These are phyloP conservation scores for Xenentodon cancila DNA, from an alignment of 2,797 vertebrate genomes.

Conservation along the genomic window DNA sequence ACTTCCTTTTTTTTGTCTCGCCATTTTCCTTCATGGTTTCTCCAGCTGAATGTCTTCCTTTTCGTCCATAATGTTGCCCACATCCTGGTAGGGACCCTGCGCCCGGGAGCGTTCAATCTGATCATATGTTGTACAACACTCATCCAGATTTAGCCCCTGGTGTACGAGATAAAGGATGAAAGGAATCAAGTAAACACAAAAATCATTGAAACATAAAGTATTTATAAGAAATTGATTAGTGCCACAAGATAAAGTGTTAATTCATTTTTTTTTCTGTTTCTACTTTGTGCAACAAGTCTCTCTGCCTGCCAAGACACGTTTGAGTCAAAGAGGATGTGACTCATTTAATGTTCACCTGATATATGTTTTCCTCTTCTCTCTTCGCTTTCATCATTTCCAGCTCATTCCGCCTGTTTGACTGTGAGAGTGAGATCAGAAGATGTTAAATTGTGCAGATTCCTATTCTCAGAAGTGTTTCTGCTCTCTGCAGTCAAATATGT, in stretches of 20 bases:
- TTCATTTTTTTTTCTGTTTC: conserved; percentile 1
- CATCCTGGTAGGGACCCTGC: conserved; percentile 86
- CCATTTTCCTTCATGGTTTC: conserved; percentile 74
- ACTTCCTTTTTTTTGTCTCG: neutral
- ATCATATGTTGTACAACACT: conserved; percentile 86
- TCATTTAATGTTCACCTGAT: conserved; percentile 73
- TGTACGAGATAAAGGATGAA: conserved; percentile 12
- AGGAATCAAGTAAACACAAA: conserved; percentile 3
- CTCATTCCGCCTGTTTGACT: conserved; percentile 64
- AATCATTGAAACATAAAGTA: conserved; percentile 4
- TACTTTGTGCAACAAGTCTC: neutral
- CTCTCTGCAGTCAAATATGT: too few species aligned
- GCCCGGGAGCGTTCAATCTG: conserved; percentile 83
- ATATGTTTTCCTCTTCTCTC: conserved; percentile 83
- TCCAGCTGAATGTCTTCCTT: conserved; percentile 84
- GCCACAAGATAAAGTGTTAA: conserved; percentile 8
- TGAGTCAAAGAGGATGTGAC: conserved; percentile 2
- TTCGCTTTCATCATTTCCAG: conserved; percentile 67
- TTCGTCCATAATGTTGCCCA: conserved; percentile 72
- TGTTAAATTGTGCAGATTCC: conserved; percentile 7
- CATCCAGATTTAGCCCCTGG: conserved; percentile 89
- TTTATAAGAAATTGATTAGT: conserved; percentile 5
- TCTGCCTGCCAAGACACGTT: neutral
- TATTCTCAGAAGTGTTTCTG: too few species aligned
- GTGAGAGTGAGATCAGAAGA: conserved; percentile 22